phyloP scores from a whole-genome alignment of 2,113 vertebrate genomes.

The Eclectus roratus region DNA sequence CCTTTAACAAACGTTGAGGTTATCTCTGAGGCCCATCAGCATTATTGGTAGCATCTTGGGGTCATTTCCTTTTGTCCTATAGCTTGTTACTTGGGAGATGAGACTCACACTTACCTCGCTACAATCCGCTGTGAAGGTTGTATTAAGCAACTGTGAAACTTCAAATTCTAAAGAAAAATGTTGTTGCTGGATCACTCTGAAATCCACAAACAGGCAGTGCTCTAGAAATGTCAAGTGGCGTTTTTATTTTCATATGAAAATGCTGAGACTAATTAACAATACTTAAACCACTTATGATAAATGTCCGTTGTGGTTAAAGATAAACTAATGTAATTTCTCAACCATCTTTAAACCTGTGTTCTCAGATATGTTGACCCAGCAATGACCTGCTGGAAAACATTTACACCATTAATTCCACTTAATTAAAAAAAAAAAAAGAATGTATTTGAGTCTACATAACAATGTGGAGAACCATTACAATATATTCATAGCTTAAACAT shows the following conservation, averaged over 20 bases:
- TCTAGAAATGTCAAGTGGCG: background rate
- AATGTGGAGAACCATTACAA: background rate
- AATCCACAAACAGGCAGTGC: background rate
- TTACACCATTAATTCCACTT: constrained; percentile 36
- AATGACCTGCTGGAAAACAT: constrained; percentile 1
- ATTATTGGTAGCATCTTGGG: background rate
- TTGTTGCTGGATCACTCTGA: background rate
- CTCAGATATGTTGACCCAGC: constrained; percentile 7
- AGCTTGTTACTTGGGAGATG: background rate
- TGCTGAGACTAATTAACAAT: constrained; percentile 22
- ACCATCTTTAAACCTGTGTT: constrained; percentile 17
- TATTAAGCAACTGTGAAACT: background rate
- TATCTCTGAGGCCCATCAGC: background rate
- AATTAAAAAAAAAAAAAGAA: background rate
- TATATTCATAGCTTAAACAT: background rate
- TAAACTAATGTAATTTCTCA: constrained; percentile 42
- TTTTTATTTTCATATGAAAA: constrained; percentile 23
- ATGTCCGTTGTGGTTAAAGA: constrained; percentile 35
- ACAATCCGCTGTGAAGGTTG: background rate
- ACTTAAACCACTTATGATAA: constrained; percentile 29
- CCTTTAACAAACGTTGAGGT: background rate
- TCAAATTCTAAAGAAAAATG: background rate
- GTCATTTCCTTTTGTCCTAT: background rate
- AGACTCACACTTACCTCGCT: background rate
- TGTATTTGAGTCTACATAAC: background rate